Percentiles rank a stretch among this genome's conserved stretches.
Evolutionary conservation across 2,888 invertebrate species (phyloP).

Genomic region (Xylota segnis): DNA sequence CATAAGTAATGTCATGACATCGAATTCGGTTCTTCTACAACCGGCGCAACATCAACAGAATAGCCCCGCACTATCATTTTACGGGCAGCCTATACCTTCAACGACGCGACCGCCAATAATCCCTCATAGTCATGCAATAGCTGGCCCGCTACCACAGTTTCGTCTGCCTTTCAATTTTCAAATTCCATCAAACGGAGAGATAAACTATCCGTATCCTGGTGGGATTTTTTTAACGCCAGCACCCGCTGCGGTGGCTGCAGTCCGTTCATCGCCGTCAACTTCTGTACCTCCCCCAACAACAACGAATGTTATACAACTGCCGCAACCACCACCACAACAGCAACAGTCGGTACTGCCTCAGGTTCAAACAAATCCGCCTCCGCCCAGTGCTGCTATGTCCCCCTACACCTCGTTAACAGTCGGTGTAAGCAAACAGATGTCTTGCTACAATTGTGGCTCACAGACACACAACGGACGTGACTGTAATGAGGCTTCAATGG

Average conservation of each 20-base stretch:
- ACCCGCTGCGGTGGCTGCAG: conserved; percentile 78
- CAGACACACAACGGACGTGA: conserved; percentile 93
- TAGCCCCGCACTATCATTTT: conserved; percentile 82
- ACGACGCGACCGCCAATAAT: conserved; percentile 81
- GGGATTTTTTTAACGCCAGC: conserved; percentile 80
- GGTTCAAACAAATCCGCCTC: conserved; percentile 81
- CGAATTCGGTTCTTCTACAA: conserved; percentile 79
- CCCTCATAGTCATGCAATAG: conserved; percentile 80
- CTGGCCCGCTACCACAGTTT: conserved; percentile 80
- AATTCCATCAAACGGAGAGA: conserved; percentile 86
- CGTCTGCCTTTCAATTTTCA: conserved; percentile 84
- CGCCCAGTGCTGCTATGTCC: conserved; percentile 82
- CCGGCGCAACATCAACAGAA: conserved; percentile 81
- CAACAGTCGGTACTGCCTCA: conserved; percentile 82
- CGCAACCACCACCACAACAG: conserved; percentile 79
- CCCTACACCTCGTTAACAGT: conserved; percentile 81
- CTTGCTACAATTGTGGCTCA: conserved; percentile 97
- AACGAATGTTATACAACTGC: conserved; percentile 78
- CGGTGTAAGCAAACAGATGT: conserved; percentile 82
- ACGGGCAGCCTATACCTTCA: conserved; percentile 80
- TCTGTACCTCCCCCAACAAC: conserved; percentile 80
- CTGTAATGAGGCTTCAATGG: conserved; percentile 96
- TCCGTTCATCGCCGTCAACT: conserved; percentile 79
- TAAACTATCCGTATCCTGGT: conserved; percentile 85
- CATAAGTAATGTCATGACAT: conserved; percentile 80